phyloP scores from a whole-genome alignment of 2,888 invertebrate species.

The Panopea generosa region DNA sequence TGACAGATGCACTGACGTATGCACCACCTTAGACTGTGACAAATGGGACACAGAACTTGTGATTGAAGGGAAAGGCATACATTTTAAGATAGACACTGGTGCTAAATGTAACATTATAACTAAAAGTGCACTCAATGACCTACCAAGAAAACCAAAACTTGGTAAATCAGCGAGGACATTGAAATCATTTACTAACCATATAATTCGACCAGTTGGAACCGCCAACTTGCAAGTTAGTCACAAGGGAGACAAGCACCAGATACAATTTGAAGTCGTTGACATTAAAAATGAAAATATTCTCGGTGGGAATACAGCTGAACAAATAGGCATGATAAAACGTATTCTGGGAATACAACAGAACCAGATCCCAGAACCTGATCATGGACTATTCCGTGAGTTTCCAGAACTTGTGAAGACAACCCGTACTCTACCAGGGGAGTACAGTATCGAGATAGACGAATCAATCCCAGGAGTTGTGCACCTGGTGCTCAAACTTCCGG shows the following conservation, averaged over 20 bases:
- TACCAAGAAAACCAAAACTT: no score
- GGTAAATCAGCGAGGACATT: background rate
- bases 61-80: slow-evolving; percentile 4
- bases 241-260: slow-evolving; percentile 1
- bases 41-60: slow-evolving; percentile 27
- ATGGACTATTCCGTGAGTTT: background rate
- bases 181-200: slow-evolving; percentile 5
- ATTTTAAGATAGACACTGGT: slow-evolving; percentile 40
- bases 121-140: no score
- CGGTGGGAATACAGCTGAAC: slow-evolving; percentile 21
- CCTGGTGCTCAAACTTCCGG: background rate
- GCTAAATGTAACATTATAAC: slow-evolving; percentile 40
- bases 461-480: background rate
- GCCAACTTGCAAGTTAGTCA: background rate
- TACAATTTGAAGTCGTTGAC: slow-evolving; percentile 26
- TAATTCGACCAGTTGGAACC: slow-evolving; percentile 2
- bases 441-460: background rate
- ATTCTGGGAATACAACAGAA: background rate
- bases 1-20: background rate
- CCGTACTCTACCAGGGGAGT: slow-evolving; percentile 9
- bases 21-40: slow-evolving; percentile 6
- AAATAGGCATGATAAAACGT: slow-evolving; percentile 9
- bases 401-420: slow-evolving; percentile 11
- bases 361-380: no score
- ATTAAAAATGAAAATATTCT: slow-evolving; percentile 27